These are phyloP conservation scores for Athrips mouffetella DNA, from an alignment of 2,888 invertebrate genomes.

Conservation along the genomic window DNA sequence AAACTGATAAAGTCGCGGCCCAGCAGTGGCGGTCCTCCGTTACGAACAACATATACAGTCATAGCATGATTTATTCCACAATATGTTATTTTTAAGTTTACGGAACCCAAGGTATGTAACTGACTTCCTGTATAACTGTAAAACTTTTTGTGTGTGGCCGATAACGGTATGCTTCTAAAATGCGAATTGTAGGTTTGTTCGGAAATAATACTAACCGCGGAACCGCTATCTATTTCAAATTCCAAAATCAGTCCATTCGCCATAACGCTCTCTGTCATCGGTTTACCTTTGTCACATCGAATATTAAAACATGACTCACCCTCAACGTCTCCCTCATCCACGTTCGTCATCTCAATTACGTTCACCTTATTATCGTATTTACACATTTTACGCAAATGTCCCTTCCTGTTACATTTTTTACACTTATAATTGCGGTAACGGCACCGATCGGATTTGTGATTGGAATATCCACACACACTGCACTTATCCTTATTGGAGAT, in stretches of 20 bases:
- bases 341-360: conserved; percentile 13
- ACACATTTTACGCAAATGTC: conserved; percentile 22
- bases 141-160: too few relatives aligned
- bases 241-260: background rate
- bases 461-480: conserved; percentile 17
- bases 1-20: too few relatives aligned
- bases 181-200: background rate
- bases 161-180: background rate
- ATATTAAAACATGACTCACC: background rate
- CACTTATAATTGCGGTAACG: conserved; percentile 18
- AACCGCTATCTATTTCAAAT: conserved; percentile 1
- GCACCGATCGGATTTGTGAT: conserved; percentile 16
- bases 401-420: conserved; percentile 22
- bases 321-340: background rate
- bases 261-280: background rate
- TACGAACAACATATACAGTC: too few relatives aligned
- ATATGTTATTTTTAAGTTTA: background rate
- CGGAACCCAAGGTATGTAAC: background rate
- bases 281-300: background rate
- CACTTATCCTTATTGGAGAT: background rate
- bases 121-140: background rate
- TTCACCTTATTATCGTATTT: background rate
- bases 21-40: too few relatives aligned
- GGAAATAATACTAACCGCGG: background rate
- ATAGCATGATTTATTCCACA: background rate